Percentiles rank a stretch among this genome's conserved stretches.
These are phyloP conservation scores for Ondatra zibethicus DNA, from an alignment of 2,113 vertebrate species.

Conservation along the genomic window DNA sequence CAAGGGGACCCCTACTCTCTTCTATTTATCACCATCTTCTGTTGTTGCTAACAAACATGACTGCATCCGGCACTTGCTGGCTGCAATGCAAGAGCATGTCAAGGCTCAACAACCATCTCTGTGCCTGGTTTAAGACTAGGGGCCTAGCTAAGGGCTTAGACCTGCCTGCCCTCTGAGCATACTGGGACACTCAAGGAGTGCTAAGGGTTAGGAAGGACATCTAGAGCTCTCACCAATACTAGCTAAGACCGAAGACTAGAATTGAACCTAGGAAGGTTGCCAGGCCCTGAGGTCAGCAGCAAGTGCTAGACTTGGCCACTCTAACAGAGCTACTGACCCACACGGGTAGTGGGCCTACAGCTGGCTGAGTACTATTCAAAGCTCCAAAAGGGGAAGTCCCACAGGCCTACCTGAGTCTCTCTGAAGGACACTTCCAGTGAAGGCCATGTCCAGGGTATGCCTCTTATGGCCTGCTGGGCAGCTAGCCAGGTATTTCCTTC, in stretches of 20 bases:
- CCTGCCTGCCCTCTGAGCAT: background rate
- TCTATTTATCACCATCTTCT: background rate
- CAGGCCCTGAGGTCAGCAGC: background rate
- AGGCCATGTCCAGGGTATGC: background rate
- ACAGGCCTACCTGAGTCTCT: background rate
- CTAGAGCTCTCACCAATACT: too few relatives aligned
- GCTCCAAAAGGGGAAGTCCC: background rate
- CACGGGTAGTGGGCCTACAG: background rate
- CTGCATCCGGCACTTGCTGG: background rate
- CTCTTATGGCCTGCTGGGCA: background rate
- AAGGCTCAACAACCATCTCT: background rate
- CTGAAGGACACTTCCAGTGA: background rate
- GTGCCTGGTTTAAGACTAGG: too few relatives aligned
- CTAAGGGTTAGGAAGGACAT: too few relatives aligned
- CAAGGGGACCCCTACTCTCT: fast-evolving
- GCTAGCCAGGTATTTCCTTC: constrained; percentile 53
- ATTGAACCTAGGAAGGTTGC: background rate
- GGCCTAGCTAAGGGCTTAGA: background rate
- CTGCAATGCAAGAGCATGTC: background rate
- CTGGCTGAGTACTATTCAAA: background rate
- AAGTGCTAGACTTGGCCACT: background rate
- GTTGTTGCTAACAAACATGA: background rate
- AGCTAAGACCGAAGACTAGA: background rate
- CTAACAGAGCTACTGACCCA: background rate
- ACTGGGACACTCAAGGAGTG: background rate